Evolutionary conservation across 2,888 invertebrate genomes (phyloP).

Genomic region (Thereva unica): DNA sequence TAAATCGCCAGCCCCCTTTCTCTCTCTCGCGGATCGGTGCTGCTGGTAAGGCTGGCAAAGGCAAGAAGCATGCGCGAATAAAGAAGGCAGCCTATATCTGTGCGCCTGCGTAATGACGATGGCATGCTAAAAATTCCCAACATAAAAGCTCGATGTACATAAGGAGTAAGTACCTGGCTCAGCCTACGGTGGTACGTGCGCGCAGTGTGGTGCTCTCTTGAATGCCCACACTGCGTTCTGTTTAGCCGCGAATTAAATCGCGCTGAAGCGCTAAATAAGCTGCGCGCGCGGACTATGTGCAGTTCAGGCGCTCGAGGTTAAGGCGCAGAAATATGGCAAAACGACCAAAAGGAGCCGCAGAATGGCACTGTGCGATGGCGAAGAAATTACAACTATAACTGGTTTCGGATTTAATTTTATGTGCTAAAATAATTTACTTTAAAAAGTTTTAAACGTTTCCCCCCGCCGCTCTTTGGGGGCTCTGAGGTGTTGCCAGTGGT

Average conservation of each 20-base stretch:
- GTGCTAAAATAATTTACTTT: slow-evolving; percentile 26
- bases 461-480: no score
- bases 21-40: no score
- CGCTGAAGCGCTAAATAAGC: neutral
- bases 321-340: slow-evolving; percentile 12
- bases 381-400: slow-evolving; percentile 29
- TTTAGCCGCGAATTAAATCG: neutral
- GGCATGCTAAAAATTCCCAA: slow-evolving; percentile 27
- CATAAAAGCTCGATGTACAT: slow-evolving; percentile 19
- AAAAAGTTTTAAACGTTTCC: neutral
- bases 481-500: no score
- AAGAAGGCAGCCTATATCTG: neutral
- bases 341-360: slow-evolving; percentile 11
- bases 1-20: neutral
- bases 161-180: neutral
- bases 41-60: neutral
- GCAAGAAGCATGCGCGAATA: slow-evolving; percentile 3
- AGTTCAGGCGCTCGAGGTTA: neutral
- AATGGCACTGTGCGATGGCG: slow-evolving; percentile 18
- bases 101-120: slow-evolving; percentile 16
- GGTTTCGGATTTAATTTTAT: slow-evolving; percentile 29
- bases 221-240: slow-evolving; percentile 13
- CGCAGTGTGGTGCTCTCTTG: slow-evolving; percentile 4
- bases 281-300: neutral
- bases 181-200: no score